These are phyloP conservation scores for Cavia porcellus DNA, from an alignment of 2,113 vertebrate genomes.

Conservation along the genomic window DNA sequence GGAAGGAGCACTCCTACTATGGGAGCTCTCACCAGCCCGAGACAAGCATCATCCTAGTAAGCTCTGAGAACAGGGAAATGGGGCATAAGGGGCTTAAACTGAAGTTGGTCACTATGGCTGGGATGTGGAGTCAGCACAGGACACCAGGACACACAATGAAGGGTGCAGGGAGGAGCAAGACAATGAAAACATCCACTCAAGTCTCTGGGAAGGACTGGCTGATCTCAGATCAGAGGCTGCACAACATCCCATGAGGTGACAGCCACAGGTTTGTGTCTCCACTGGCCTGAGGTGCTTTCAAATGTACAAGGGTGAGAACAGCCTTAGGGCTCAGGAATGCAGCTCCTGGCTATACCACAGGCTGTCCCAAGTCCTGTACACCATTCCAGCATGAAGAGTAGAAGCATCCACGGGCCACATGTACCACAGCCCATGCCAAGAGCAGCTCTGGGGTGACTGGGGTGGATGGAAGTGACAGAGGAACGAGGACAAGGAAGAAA, in stretches of 20 bases:
- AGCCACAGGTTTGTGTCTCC: no score
- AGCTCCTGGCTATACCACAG: not conserved
- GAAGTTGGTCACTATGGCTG: not conserved
- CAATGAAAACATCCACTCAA: not conserved
- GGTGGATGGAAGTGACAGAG: fast-evolving
- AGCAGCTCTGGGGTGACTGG: not conserved
- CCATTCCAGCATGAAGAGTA: not conserved
- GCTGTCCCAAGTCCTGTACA: not conserved
- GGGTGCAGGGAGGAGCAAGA: not conserved
- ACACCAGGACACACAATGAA: not conserved
- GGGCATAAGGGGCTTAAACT: not conserved
- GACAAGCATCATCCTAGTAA: not conserved
- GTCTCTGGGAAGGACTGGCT: not conserved
- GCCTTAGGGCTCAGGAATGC: not conserved
- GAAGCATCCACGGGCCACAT: not conserved
- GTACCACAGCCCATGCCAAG: not conserved
- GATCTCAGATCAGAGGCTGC: no score
- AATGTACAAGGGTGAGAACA: not conserved
- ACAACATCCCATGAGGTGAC: not conserved
- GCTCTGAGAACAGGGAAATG: not conserved
- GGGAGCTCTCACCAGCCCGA: not conserved
- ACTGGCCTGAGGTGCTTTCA: not conserved
- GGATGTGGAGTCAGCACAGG: no score
- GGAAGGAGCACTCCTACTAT: not conserved
- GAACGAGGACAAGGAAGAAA: not conserved